These are phyloP conservation scores for Vulpes ferrilata DNA, from an alignment of 2,113 vertebrate species.

Conservation along the genomic window DNA sequence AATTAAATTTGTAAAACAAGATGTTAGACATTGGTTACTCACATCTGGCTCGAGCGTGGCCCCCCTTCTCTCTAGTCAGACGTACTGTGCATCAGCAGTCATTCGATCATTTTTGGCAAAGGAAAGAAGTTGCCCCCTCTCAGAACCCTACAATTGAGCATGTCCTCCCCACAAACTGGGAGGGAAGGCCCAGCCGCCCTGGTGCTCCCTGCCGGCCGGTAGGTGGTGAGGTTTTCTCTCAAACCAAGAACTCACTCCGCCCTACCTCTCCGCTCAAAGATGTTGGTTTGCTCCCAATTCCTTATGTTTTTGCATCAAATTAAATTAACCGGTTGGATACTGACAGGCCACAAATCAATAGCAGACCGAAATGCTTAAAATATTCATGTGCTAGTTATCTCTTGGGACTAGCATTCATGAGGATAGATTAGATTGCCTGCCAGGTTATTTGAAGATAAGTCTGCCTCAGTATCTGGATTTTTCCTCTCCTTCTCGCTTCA, in stretches of 20 bases:
- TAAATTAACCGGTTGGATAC: slow-evolving; percentile 57
- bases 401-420: not conserved
- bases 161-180: accelerated
- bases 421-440: not conserved
- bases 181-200: accelerated
- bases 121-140: not conserved
- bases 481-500: not conserved
- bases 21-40: not conserved
- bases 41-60: too few relatives aligned
- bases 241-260: accelerated
- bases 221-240: not conserved
- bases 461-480: not conserved
- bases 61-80: not conserved
- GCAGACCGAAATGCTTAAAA: slow-evolving; percentile 32
- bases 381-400: not conserved
- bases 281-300: not conserved
- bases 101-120: not conserved
- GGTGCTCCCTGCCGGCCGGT: accelerated
- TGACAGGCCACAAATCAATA: slow-evolving; percentile 75
- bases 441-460: not conserved
- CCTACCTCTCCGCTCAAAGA: not conserved
- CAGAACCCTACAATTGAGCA: accelerated
- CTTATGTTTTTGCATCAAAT: slow-evolving; percentile 30
- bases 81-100: not conserved
- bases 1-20: not conserved